phyloP scores from a whole-genome alignment of 1,140 invertebrate species.

The Epicauta chinensis region DNA sequence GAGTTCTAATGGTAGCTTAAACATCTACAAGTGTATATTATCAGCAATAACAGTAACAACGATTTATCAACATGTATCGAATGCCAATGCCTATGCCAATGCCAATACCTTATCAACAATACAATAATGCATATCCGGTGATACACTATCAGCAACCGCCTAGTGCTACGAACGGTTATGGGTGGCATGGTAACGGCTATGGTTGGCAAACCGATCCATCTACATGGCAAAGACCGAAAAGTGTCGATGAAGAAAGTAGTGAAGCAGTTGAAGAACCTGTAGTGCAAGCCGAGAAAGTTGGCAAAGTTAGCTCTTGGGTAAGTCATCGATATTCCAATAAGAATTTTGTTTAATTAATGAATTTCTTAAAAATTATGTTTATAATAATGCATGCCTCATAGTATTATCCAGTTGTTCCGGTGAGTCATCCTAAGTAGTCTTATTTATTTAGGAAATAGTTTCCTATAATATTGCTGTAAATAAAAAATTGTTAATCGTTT shows the following conservation, averaged over 20 bases:
- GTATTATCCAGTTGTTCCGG: not conserved
- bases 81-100: slow-evolving; percentile 5
- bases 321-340: slow-evolving; percentile 9
- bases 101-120: slow-evolving; percentile 33
- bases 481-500: too few relatives aligned
- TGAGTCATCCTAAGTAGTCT: not conserved
- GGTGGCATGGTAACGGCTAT: slow-evolving; percentile 41
- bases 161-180: slow-evolving; percentile 38
- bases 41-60: not conserved
- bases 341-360: not conserved
- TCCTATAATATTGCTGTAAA: not conserved
- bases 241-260: slow-evolving; percentile 22
- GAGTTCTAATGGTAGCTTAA: not conserved
- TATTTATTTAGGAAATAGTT: not conserved
- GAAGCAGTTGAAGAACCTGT: slow-evolving; percentile 32
- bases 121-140: slow-evolving; percentile 37
- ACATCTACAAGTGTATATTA: not conserved
- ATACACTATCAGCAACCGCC: slow-evolving; percentile 38
- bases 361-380: not conserved
- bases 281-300: slow-evolving; percentile 32
- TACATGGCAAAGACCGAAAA: slow-evolving; percentile 30
- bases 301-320: slow-evolving; percentile 31
- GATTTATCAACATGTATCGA: slow-evolving; percentile 1
- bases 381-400: not conserved
- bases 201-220: slow-evolving; percentile 39